Conservation (phyloP, 2,888 invertebrate species). For the Amiota minor region DNA sequence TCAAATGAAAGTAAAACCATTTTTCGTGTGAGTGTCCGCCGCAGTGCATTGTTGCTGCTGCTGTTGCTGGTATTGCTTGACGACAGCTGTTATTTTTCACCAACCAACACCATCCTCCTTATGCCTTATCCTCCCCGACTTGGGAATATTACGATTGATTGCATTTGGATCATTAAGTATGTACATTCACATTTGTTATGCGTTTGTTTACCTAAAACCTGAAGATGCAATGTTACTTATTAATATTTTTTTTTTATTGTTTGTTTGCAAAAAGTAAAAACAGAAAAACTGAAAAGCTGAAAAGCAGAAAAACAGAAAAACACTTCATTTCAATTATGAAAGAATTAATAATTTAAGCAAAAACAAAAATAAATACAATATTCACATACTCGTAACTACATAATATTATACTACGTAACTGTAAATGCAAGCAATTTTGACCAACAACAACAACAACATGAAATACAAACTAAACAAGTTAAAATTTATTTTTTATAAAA, state of each 20-base stretch:
- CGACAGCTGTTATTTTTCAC: not conserved
- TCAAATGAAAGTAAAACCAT: constrained; percentile 71
- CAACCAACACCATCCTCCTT: not conserved
- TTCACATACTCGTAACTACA: not conserved
- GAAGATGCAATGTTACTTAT: not conserved
- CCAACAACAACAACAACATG: constrained; percentile 30
- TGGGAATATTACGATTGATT: not conserved
- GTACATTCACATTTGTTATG: constrained; percentile 4
- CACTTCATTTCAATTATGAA: constrained; percentile 51
- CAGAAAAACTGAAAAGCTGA: too few relatives aligned
- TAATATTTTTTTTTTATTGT: constrained; percentile 32
- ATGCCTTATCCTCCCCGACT: not conserved
- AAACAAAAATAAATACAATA: not conserved
- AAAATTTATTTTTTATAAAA: not conserved
- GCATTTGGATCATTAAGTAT: not conserved
- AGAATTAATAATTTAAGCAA: constrained; percentile 45
- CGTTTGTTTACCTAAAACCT: constrained; percentile 26
- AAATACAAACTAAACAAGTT: not conserved
- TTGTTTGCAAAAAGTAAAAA: constrained; percentile 1
- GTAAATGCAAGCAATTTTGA: constrained; percentile 1
- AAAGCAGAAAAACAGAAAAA: too few relatives aligned
- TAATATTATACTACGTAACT: constrained; percentile 6
- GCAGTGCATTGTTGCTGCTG: constrained; percentile 7
- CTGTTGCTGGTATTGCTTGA: constrained; percentile 1
- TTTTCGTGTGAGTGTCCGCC: constrained; percentile 44